Conservation (phyloP, 2,797 vertebrate genomes). For the Myotis vivesi region DNA sequence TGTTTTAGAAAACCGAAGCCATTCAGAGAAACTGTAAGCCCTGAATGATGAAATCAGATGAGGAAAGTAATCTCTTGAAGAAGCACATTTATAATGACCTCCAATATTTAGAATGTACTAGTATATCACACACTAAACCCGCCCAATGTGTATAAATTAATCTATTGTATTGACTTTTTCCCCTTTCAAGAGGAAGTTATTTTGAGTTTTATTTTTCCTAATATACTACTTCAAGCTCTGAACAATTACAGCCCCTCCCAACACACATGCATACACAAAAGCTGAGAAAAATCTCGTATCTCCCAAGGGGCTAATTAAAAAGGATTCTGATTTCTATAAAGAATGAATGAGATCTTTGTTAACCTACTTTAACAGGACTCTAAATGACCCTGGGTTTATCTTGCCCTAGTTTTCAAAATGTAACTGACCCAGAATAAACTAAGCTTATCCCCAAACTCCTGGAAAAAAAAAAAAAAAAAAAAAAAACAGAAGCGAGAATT, state of each 20-base stretch:
- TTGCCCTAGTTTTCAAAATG: slow-evolving; percentile 81
- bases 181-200: slow-evolving; percentile 49
- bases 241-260: slow-evolving; percentile 71
- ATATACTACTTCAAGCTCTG: slow-evolving; percentile 61
- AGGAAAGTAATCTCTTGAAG: not conserved
- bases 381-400: slow-evolving; percentile 82
- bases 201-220: slow-evolving; percentile 63
- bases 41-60: not conserved
- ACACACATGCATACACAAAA: slow-evolving; percentile 41
- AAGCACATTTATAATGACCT: not conserved
- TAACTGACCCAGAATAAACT: slow-evolving; percentile 82
- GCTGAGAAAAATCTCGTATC: slow-evolving; percentile 75
- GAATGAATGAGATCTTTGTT: slow-evolving; percentile 86
- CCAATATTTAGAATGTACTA: not conserved
- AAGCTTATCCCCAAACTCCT: slow-evolving; percentile 65
- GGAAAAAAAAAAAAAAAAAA: slow-evolving; percentile 49
- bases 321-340: slow-evolving; percentile 81
- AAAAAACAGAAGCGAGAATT: slow-evolving; percentile 21
- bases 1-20: slow-evolving; percentile 17
- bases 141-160: slow-evolving; percentile 13
- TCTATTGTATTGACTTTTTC: not conserved
- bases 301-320: slow-evolving; percentile 83
- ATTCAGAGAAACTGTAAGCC: not conserved
- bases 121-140: not conserved
- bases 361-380: slow-evolving; percentile 78